Percentiles rank a stretch among this genome's conserved stretches.
Conservation (phyloP, 2,797 vertebrate species). For the Podarcis lilfordi region DNA sequence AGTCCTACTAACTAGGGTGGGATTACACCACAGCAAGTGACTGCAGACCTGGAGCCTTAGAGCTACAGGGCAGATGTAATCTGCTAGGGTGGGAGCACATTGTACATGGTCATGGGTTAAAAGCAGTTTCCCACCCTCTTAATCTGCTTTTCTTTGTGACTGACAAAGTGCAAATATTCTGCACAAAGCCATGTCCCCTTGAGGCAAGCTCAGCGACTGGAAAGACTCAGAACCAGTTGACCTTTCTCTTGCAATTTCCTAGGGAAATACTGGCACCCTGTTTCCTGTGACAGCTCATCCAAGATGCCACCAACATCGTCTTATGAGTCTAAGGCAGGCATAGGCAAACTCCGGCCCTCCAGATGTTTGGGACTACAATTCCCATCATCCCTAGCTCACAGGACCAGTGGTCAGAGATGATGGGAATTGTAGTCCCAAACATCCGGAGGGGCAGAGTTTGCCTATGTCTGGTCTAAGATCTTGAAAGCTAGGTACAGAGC, state of each 20-base stretch:
- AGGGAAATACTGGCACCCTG: neutral
- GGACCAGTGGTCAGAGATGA: too few relatives aligned
- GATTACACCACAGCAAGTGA: neutral
- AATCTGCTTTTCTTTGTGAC: neutral
- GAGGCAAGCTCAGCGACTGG: neutral
- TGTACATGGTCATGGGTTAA: neutral
- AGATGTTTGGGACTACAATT: too few relatives aligned
- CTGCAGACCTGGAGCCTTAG: neutral
- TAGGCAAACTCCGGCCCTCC: too few relatives aligned
- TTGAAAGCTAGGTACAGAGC: neutral
- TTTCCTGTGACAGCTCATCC: neutral
- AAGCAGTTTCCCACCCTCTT: slow-evolving; percentile 15
- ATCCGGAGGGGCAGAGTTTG: too few relatives aligned
- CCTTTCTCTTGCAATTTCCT: neutral
- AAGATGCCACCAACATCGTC: neutral
- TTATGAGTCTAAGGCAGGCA: neutral
- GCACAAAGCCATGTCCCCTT: neutral
- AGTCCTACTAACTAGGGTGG: neutral
- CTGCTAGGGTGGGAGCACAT: neutral
- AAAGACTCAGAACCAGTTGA: neutral
- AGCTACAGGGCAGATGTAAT: slow-evolving; percentile 26
- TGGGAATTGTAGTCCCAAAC: too few relatives aligned
- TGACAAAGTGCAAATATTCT: neutral
- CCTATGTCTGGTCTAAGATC: neutral
- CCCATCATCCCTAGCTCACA: too few relatives aligned